Evolutionary conservation across 2,888 invertebrate species (phyloP).

Genomic region (Tricholauxania praeusta): DNA sequence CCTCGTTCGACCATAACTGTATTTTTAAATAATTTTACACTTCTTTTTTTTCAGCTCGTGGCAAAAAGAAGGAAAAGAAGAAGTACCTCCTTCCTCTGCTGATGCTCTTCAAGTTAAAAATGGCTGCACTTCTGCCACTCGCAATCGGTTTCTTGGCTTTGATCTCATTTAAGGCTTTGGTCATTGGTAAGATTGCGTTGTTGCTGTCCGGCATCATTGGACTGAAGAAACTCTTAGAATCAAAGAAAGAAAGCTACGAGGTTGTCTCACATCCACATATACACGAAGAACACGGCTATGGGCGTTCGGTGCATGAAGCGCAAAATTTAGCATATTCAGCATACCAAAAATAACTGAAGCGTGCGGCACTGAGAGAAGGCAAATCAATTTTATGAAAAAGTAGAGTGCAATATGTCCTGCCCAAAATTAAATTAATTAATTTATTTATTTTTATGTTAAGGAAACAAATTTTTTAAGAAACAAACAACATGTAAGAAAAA

Average conservation of each 20-base stretch:
- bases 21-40: not conserved
- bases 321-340: constrained; percentile 81
- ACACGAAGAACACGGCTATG: constrained; percentile 73
- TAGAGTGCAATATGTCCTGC: constrained; percentile 10
- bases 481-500: not conserved
- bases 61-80: constrained; percentile 83
- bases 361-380: constrained; percentile 31
- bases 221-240: constrained; percentile 79
- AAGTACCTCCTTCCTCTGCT: constrained; percentile 82
- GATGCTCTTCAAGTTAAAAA: constrained; percentile 83
- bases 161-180: constrained; percentile 85
- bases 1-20: no score
- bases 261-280: constrained; percentile 80
- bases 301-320: constrained; percentile 76
- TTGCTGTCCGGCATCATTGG: constrained; percentile 81
- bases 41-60: constrained; percentile 73
- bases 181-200: constrained; percentile 86
- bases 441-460: constrained; percentile 38
- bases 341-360: constrained; percentile 52
- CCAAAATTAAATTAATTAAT: not conserved
- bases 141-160: constrained; percentile 82
- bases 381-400: constrained; percentile 28
- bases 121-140: constrained; percentile 81
- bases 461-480: constrained; percentile 4
- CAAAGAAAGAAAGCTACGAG: constrained; percentile 82